Evolutionary conservation across 2,888 invertebrate genomes (phyloP), one percentile per base, ranked within the genome.

Genomic region (Tolmerus cingulatus): DNA sequence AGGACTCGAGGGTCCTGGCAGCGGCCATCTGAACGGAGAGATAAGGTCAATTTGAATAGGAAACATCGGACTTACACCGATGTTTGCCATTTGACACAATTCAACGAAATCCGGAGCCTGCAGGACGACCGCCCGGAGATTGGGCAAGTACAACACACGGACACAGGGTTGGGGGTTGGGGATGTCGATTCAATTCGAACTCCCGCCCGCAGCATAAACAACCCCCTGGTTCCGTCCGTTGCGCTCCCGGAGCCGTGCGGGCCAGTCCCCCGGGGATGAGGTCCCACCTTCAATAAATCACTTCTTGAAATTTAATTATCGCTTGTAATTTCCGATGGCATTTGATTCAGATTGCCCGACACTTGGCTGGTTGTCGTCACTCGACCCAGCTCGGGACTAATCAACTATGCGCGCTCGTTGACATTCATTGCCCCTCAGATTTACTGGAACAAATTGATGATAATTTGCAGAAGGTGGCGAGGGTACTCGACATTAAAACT

Each of bases 1-100:
- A 27, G 27, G 27, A 51, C 19, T 34, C 51, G n/a, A n/a, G 55
- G 8, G n/a, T 16, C 30, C 81, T 81, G 51, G 51, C 5, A 34
- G 19, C 2, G 81, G 34, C 34, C 34, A 81, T 55, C 81, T 81
- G 51, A 19, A 30, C 79, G 46, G 34, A 23, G 81, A 55, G 81
- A 81, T 81, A 81, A 81, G 81, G 81, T 81, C 81, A 81, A 81
- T 55, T 55, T 16, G 81, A 55, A 81, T 34, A 81, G 81, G 81
- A 55, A 81, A 34, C 81, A 34, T 34, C 30, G 16, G 81, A 51
- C 57, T 81, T 81, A 81, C 55, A 27, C 27, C 55, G 30, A 40
- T 81, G 81, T 55, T 81, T 81, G 55, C 81, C 30, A 81, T 81
- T 27, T 55, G 81, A 81, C 81, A 81, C 81, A 55, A 55, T 81